These are phyloP conservation scores for Acanthurus tractus DNA, from an alignment of 2,797 vertebrate species.

Conservation along the genomic window DNA sequence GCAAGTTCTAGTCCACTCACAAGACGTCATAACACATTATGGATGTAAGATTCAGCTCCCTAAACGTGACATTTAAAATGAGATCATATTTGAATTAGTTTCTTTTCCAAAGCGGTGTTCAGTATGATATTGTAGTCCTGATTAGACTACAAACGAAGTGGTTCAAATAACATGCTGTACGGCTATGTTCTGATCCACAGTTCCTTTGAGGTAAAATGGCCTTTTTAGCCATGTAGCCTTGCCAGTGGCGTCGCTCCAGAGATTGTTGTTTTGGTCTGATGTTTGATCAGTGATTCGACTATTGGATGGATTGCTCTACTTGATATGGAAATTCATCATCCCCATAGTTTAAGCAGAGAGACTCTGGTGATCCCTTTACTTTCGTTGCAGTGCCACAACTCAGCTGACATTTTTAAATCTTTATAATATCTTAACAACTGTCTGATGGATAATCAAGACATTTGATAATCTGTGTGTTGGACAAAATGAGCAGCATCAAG, in stretches of 20 bases:
- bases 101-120: not conserved
- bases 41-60: slow-evolving; percentile 2
- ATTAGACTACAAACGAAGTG: not conserved
- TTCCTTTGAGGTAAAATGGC: too few species aligned
- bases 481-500: not conserved
- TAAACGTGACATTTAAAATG: not conserved
- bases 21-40: not conserved
- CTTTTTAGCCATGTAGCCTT: too few species aligned
- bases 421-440: not conserved
- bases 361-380: not conserved
- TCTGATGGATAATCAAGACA: not conserved
- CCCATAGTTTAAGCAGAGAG: not conserved
- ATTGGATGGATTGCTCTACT: not conserved
- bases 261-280: not conserved
- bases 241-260: not conserved
- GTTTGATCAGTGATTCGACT: not conserved
- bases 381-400: too few species aligned
- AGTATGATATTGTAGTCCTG: not conserved
- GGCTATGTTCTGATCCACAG: too few species aligned
- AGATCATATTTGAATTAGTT: not conserved
- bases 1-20: not conserved
- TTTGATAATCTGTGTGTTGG: not conserved
- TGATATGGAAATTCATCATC: not conserved
- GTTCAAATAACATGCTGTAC: not conserved
- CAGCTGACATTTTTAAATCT: too few species aligned